Evolutionary conservation across 1,140 invertebrate genomes (phyloP), one percentile per base, ranked within the genome.

Genomic region (Brachionus koreanus): DNA sequence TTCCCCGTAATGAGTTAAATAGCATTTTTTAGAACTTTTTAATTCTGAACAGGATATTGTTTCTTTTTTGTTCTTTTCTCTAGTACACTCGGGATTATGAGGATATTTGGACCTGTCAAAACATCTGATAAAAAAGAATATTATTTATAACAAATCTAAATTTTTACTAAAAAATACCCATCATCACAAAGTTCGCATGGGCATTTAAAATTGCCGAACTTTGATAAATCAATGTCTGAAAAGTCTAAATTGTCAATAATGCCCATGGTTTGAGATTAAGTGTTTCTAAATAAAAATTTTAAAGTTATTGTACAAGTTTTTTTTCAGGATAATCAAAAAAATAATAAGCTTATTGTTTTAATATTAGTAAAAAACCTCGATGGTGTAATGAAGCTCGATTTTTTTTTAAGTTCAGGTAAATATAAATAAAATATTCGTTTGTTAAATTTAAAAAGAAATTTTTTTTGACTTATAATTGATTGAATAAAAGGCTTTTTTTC

Each of bases 171-270:
- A 69, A 67, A 37, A 69, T 69, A 69, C 65, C 39, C 69, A 25
- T 46, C 39, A 13, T 74, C 69, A n/a, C 69, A 74, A 25, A 74
- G 25, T 25, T 74, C 69, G 25, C 69, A 74, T 9, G 43, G 25
- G 16, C 39, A 74, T 25, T 74, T 74, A 43, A 74, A 49, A 46
- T 74, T 74, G 2, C 0, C 43, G 16, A 74, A 46, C 3, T 74
- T 43, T 10, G 19, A 19, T 23, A 74, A 25, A 46, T 74, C 23
- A 29, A 74, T 13, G 43, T 74, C 29, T 46, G 37, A 46, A 74
- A 74, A 74, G 25, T 74, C 39, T 29, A 46, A 2, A 33, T 74
- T 74, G 0, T 74, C 69, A 23, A 74, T 25, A 12, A 74, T 46
- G 23, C 39, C 69, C 69, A 74, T 74, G 1, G 5, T 67, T 35